These are phyloP conservation scores for Excalfactoria chinensis DNA, from an alignment of 2,113 vertebrate species.

Conservation along the genomic window DNA sequence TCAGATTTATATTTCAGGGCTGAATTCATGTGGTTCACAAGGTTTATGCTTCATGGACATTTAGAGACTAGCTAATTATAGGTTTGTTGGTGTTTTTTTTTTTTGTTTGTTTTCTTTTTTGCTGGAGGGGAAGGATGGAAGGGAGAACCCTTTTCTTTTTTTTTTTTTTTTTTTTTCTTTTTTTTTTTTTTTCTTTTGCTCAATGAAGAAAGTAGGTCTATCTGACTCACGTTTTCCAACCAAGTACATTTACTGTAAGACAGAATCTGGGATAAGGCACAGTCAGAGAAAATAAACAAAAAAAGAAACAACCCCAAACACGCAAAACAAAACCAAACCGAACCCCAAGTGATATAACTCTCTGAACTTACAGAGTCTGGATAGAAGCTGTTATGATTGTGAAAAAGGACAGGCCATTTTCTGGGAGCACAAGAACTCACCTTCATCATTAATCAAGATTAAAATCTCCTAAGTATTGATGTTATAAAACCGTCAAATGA, in stretches of 20 bases:
- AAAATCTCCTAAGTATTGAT: neutral
- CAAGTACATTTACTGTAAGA: neutral
- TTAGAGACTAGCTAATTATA: neutral
- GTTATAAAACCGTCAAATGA: neutral
- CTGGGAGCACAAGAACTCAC: neutral
- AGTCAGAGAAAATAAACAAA: neutral
- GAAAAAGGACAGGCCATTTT: neutral
- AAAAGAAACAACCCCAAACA: neutral
- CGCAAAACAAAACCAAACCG: neutral
- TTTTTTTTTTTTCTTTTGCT: neutral
- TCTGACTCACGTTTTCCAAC: neutral
- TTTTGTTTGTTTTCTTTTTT: neutral
- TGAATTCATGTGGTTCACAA: neutral
- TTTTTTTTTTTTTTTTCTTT: neutral
- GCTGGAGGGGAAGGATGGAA: neutral
- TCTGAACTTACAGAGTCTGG: neutral
- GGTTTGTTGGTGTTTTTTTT: too few species aligned
- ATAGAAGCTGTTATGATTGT: neutral
- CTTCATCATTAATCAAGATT: neutral
- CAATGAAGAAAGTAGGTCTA: neutral
- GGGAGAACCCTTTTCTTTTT: too few species aligned
- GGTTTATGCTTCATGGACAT: neutral
- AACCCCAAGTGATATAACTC: neutral
- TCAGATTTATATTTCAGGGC: neutral
- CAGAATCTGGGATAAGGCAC: neutral